Conservation (phyloP, 1,140 invertebrate species). For the Brachionus manjavacas region DNA sequence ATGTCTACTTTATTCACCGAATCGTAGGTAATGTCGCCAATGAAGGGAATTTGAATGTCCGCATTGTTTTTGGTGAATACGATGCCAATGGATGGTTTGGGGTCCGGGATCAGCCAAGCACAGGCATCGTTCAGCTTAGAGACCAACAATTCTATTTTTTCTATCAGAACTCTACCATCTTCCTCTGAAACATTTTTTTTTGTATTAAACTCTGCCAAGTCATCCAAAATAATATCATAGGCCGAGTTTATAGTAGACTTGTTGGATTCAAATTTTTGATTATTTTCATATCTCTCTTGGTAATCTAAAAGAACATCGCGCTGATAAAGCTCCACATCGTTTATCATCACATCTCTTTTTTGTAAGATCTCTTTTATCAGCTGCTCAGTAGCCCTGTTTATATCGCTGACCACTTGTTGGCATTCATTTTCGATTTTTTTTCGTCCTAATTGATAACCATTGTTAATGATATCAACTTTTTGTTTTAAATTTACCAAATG, state of each 20-base stretch:
- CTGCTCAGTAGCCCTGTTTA: not conserved
- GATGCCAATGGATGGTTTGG: conserved; percentile 1
- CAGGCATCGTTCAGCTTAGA: not conserved
- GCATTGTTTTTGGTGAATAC: not conserved
- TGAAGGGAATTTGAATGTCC: not conserved
- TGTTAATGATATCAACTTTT: conserved; percentile 3
- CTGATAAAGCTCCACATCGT: conserved; percentile 1
- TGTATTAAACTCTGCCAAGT: not conserved
- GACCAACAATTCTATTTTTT: not conserved
- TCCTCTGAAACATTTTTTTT: not conserved
- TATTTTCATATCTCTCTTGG: conserved; percentile 1
- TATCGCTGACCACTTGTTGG: not conserved
- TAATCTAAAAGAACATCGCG: not conserved
- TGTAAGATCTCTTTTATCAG: not conserved
- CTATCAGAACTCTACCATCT: not conserved
- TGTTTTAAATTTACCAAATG: conserved; percentile 6
- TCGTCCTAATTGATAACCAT: conserved; percentile 4
- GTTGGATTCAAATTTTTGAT: not conserved
- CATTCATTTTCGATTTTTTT: not conserved
- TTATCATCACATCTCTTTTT: not conserved
- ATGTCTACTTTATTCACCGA: not conserved
- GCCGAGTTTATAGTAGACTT: not conserved
- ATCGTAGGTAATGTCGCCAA: not conserved
- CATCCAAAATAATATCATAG: not conserved
- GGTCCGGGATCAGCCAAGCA: not conserved